Evolutionary conservation across 1,140 invertebrate species (phyloP), one percentile per base, ranked within the genome.

Genomic region (Camponotus vicinus): DNA sequence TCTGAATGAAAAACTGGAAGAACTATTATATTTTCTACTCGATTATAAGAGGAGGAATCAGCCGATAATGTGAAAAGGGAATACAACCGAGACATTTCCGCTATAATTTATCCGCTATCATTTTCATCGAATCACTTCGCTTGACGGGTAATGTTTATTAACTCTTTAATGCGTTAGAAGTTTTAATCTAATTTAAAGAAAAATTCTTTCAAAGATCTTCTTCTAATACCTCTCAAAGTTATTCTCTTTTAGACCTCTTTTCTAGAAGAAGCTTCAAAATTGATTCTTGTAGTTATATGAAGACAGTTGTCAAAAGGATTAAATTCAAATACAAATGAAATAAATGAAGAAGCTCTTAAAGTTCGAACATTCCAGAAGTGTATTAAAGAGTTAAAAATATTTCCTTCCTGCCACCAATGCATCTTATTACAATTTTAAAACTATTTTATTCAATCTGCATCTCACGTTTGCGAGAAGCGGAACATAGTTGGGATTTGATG

Each of bases 401-500:
- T 73, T 83, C 21, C 11, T 45, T 18, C 15, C 3, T 13, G 9
- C 42, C 18, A 52, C 42, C 21, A 15, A 70, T 9, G 21, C 34
- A 45, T 80, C 34, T 49, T 71, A 6, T 82, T 42, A 32, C 21
- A 15, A 1, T 61, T 75, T 83, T 34, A 61, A 45, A 59, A 6
- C 11, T 45, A 59, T 45, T 15, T 21, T 32, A 42, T 59, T 55
- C 37, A 37, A 61, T 83, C 70, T 83, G 37, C 8, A 32, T 63
- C 27, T 75, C n/a, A 45, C 27, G n/a, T 83, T 75, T 82, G 18
- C 18, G 69, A 9, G 7, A 5, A 71, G 32, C n/a, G 7, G 15
- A 21, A 75, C 27, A 55, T 59, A 73, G 2, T 83, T 75, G 55
- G 5, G 5, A 83, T 63, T 73, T 61, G 27, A 73, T 70, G 55